Percentiles rank a stretch among this genome's conserved stretches.
Evolutionary conservation across 2,888 invertebrate genomes (phyloP).

Genomic region (Yponomeuta sedellus): DNA sequence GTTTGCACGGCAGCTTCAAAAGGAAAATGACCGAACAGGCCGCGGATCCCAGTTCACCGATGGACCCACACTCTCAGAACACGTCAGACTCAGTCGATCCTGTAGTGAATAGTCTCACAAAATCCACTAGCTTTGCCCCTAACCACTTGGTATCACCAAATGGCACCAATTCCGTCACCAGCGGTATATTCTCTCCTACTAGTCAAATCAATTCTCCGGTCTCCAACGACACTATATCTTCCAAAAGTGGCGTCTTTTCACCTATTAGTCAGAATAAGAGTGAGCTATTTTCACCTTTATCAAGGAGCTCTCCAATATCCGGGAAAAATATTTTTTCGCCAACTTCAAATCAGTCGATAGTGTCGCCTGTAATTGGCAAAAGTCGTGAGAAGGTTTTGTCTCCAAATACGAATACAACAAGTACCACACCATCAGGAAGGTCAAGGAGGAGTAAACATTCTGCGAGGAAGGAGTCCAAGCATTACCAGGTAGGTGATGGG

Average conservation of each 20-base stretch:
- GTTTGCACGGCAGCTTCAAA: slow-evolving; percentile 80
- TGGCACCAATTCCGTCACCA: slow-evolving; percentile 70
- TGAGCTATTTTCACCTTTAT: slow-evolving; percentile 66
- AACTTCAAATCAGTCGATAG: slow-evolving; percentile 61
- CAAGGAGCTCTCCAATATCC: slow-evolving; percentile 67
- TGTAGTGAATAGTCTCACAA: slow-evolving; percentile 53
- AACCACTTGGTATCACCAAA: slow-evolving; percentile 70
- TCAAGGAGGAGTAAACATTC: slow-evolving; percentile 76
- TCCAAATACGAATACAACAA: slow-evolving; percentile 66
- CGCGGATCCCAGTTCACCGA: slow-evolving; percentile 59
- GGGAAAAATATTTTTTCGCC: slow-evolving; percentile 68
- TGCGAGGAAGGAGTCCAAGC: slow-evolving; percentile 80
- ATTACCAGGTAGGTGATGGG: slow-evolving; percentile 78
- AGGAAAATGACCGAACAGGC: slow-evolving; percentile 70
- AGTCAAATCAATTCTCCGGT: slow-evolving; percentile 74
- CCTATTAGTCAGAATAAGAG: slow-evolving; percentile 71
- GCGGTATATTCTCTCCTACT: slow-evolving; percentile 72
- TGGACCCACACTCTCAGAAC: slow-evolving; percentile 59
- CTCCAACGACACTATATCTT: slow-evolving; percentile 71
- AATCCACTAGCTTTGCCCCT: slow-evolving; percentile 58
- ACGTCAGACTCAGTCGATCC: slow-evolving; percentile 60
- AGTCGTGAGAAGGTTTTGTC: slow-evolving; percentile 62
- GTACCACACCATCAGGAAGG: slow-evolving; percentile 75
- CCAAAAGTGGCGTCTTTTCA: slow-evolving; percentile 71
- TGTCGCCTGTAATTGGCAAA: slow-evolving; percentile 62